Evolutionary conservation across 1,140 invertebrate species (phyloP).

Genomic region (Cepaea nemoralis): DNA sequence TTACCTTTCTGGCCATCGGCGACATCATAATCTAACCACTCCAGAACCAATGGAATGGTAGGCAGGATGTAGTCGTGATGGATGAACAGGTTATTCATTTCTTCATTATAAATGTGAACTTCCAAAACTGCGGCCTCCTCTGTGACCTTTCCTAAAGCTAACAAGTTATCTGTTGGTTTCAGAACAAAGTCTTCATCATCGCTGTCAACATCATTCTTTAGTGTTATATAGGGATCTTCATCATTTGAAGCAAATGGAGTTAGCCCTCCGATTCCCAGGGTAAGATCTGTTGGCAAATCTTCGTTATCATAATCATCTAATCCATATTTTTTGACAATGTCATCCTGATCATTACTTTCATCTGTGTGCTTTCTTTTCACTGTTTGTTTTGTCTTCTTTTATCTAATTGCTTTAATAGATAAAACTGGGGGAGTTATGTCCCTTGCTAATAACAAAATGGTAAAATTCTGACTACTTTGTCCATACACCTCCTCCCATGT

Average conservation of each 20-base stretch:
- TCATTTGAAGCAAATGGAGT: constrained; percentile 74
- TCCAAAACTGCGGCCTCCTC: constrained; percentile 87
- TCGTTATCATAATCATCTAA: constrained; percentile 81
- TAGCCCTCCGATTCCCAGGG: constrained; percentile 72
- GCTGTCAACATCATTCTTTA: constrained; percentile 78
- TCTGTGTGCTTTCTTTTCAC: constrained; percentile 72
- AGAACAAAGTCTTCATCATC: constrained; percentile 89
- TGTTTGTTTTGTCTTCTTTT: constrained; percentile 62
- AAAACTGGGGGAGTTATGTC: no score
- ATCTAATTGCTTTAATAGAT: no score
- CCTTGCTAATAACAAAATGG: no score
- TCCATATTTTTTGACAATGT: constrained; percentile 62
- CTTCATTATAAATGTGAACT: constrained; percentile 92
- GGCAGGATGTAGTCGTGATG: constrained; percentile 93
- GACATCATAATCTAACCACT: constrained; percentile 91
- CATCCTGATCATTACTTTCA: constrained; percentile 65
- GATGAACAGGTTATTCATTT: constrained; percentile 88
- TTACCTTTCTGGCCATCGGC: constrained; percentile 76
- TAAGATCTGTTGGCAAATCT: constrained; percentile 67
- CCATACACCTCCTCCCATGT: no score
- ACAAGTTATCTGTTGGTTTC: constrained; percentile 90
- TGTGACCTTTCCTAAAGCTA: constrained; percentile 88
- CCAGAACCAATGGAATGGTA: constrained; percentile 89
- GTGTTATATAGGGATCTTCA: constrained; percentile 77
- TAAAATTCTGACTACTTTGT: no score